phyloP scores from a whole-genome alignment of 2,888 invertebrate species.

The Eudemis profundana region DNA sequence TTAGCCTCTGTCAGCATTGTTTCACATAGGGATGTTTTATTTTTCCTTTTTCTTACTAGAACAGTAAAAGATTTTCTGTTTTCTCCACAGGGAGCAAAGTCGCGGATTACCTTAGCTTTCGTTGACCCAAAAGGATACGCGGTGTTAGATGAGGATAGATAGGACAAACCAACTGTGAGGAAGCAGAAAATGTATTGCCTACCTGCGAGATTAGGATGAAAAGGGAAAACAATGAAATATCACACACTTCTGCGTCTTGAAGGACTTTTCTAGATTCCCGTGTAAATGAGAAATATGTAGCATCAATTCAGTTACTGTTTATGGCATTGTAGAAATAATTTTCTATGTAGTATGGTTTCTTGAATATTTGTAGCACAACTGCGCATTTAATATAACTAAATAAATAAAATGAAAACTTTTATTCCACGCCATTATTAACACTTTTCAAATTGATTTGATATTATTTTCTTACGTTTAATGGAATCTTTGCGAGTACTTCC shows the following conservation, averaged over 20 bases:
- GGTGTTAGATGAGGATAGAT: slow-evolving; percentile 52
- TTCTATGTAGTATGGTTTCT: no score
- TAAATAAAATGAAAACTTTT: no score
- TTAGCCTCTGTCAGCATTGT: slow-evolving; percentile 16
- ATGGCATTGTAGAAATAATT: no score
- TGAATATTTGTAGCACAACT: no score
- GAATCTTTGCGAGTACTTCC: no score
- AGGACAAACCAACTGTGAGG: slow-evolving; percentile 31
- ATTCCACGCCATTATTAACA: no score
- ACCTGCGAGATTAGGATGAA: slow-evolving; percentile 16
- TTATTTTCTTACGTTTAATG: no score
- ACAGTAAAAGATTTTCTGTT: slow-evolving; percentile 40
- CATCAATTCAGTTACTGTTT: no score
- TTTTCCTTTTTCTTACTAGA: slow-evolving; percentile 33
- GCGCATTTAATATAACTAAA: no score
- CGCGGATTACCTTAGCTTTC: slow-evolving; percentile 49
- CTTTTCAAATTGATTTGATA: no score
- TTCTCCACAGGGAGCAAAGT: slow-evolving; percentile 48
- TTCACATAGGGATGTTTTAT: slow-evolving; percentile 28
- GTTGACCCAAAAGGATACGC: slow-evolving; percentile 51
- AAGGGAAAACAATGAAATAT: slow-evolving; percentile 22
- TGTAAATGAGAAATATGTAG: no score
- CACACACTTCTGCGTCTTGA: neutral
- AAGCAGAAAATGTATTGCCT: slow-evolving; percentile 52
- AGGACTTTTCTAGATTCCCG: no score